These are phyloP conservation scores for Cordilura impudica DNA, from an alignment of 2,888 invertebrate genomes.

Conservation along the genomic window DNA sequence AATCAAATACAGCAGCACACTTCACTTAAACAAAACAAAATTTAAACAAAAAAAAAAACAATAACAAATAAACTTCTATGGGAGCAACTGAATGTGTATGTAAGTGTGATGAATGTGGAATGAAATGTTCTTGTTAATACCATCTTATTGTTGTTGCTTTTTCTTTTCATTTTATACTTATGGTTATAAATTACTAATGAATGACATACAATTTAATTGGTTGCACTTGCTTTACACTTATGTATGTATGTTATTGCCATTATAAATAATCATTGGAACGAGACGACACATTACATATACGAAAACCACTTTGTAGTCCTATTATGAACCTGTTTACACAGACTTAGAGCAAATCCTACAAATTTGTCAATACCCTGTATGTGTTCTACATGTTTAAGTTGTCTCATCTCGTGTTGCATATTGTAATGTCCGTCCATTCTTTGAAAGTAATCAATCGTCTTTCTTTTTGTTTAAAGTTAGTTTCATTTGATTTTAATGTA, in stretches of 20 bases:
- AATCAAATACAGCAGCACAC: conserved; percentile 62
- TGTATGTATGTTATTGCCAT: conserved; percentile 47
- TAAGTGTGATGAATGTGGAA: no score
- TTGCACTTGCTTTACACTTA: conserved; percentile 63
- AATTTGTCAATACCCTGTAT: conserved; percentile 72
- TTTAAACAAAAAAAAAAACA: conserved; percentile 16
- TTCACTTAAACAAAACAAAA: conserved; percentile 44
- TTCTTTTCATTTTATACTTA: conserved; percentile 50
- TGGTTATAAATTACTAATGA: conserved; percentile 77
- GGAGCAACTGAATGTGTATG: neutral
- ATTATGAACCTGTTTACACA: conserved; percentile 39
- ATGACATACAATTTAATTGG: conserved; percentile 77
- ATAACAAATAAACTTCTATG: no score
- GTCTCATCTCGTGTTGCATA: neutral
- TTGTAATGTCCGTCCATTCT: neutral
- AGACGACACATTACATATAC: no score
- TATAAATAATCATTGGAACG: no score
- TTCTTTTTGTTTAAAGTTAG: conserved; percentile 30
- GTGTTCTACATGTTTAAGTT: neutral
- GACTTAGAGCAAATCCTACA: conserved; percentile 71
- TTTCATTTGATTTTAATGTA: conserved; percentile 26
- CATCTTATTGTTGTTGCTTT: conserved; percentile 1
- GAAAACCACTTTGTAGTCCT: conserved; percentile 30
- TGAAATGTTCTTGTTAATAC: conserved; percentile 5
- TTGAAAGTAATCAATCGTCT: conserved; percentile 55